These are phyloP conservation scores for Ceyx margarethae DNA, from an alignment of 2,113 vertebrate species.

Conservation along the genomic window DNA sequence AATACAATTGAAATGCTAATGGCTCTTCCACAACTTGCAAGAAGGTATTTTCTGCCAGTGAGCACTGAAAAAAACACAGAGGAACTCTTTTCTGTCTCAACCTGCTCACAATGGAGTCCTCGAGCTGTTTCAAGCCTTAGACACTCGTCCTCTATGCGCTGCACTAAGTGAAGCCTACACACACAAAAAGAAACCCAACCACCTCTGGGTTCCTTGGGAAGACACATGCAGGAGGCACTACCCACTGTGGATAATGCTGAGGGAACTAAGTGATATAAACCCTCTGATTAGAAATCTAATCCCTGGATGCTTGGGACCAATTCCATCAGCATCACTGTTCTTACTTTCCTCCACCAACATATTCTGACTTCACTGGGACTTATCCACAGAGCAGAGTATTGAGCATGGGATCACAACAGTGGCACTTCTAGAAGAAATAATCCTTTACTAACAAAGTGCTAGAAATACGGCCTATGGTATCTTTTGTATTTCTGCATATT, in stretches of 20 bases:
- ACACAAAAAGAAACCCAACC: background rate
- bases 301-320: background rate
- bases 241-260: background rate
- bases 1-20: background rate
- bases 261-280: background rate
- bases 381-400: background rate
- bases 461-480: background rate
- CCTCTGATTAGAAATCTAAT: background rate
- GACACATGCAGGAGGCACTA: background rate
- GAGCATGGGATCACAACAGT: background rate
- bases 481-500: background rate
- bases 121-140: background rate
- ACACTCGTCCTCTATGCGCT: background rate
- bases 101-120: background rate
- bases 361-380: background rate
- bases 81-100: background rate
- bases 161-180: background rate
- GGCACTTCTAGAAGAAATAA: background rate
- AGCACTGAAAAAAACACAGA: background rate
- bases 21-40: background rate
- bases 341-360: background rate
- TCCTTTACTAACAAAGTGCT: background rate
- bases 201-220: background rate
- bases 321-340: background rate
- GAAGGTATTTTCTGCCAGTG: background rate